phyloP scores from a whole-genome alignment of 2,888 invertebrate genomes.

The Apomyelois bistriatella region DNA sequence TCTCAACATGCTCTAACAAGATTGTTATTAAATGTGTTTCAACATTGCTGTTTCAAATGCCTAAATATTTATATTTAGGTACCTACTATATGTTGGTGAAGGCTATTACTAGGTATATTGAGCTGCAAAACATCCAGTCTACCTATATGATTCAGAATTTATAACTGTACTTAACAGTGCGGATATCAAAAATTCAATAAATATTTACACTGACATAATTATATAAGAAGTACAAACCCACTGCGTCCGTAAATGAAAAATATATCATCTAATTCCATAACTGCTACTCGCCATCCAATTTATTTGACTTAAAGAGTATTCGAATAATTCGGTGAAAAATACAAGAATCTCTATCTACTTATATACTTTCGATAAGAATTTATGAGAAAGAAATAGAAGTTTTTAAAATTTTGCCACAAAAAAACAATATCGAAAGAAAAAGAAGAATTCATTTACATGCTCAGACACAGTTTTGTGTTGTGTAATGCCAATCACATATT shows the following conservation, averaged over 20 bases:
- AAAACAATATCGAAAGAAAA: background rate
- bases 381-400: background rate
- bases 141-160: background rate
- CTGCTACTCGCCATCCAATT: slow-evolving; percentile 50
- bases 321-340: background rate
- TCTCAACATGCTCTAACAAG: background rate
- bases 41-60: no score
- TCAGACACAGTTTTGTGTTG: slow-evolving; percentile 11
- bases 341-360: slow-evolving; percentile 3
- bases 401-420: background rate
- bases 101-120: no score
- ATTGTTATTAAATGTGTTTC: no score
- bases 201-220: slow-evolving; percentile 19
- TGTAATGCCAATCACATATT: slow-evolving; percentile 22
- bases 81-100: no score
- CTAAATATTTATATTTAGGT: no score
- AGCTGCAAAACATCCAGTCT: no score
- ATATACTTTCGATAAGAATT: slow-evolving; percentile 2
- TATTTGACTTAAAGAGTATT: slow-evolving; percentile 23
- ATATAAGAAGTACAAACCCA: slow-evolving; percentile 60
- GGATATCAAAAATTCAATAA: background rate
- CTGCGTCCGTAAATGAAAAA: slow-evolving; percentile 61
- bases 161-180: background rate
- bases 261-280: slow-evolving; percentile 70
- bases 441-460: background rate